Conservation (phyloP, 2,888 invertebrate species). For the Parnassius smintheus region DNA sequence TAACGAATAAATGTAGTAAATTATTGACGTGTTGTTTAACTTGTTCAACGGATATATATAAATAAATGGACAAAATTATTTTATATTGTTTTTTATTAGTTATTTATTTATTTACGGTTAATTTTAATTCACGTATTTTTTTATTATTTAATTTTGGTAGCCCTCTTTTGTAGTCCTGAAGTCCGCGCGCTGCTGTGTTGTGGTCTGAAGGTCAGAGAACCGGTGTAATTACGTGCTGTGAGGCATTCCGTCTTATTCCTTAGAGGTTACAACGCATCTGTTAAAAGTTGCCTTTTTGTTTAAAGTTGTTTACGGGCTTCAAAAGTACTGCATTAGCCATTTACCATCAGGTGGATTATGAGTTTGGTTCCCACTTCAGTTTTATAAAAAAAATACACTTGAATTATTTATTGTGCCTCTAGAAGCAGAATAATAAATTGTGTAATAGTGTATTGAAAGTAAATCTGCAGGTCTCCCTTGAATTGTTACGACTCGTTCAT, state of each 20-base stretch:
- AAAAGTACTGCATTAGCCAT: too few relatives aligned
- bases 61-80: conserved; percentile 22
- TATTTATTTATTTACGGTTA: conserved; percentile 7
- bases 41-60: conserved; percentile 24
- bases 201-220: too few relatives aligned
- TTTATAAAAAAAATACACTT: neutral
- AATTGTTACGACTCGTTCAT: neutral
- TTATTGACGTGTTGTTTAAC: conserved; percentile 33
- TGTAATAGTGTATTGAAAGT: conserved; percentile 1
- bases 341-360: too few relatives aligned
- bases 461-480: neutral
- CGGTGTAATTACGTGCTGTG: too few relatives aligned
- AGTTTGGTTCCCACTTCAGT: too few relatives aligned
- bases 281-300: too few relatives aligned
- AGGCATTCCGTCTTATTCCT: too few relatives aligned
- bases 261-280: too few relatives aligned
- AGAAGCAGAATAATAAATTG: conserved; percentile 20
- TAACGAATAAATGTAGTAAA: conserved; percentile 43
- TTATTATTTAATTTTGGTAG: neutral
- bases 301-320: too few relatives aligned
- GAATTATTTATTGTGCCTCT: conserved; percentile 9
- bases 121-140: conserved; percentile 3
- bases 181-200: too few relatives aligned
- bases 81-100: conserved; percentile 13
- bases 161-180: too few relatives aligned